Conservation (phyloP, 2,888 invertebrate species). For the Lasioglossum pauxillum region DNA sequence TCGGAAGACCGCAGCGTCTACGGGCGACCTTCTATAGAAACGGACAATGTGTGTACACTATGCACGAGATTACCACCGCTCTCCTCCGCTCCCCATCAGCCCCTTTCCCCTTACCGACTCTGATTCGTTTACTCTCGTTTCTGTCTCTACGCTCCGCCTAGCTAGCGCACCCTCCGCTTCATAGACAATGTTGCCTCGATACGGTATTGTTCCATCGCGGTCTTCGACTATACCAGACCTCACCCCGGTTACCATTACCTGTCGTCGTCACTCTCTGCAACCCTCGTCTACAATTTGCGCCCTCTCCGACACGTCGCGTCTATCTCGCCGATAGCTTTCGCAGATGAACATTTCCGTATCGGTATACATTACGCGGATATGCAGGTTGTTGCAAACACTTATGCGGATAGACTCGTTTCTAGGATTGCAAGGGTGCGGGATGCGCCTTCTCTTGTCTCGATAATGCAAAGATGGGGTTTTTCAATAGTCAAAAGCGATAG, state of each 20-base stretch:
- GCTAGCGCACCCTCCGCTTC: conserved; percentile 21
- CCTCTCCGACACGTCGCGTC: conserved; percentile 12
- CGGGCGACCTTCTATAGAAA: conserved; percentile 65
- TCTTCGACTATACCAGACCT: conserved; percentile 70
- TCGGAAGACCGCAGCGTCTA: conserved; percentile 77
- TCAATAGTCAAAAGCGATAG: too few species aligned
- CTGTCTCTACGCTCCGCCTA: conserved; percentile 24
- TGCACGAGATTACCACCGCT: conserved; percentile 58
- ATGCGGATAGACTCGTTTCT: too few species aligned
- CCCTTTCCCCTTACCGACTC: not conserved
- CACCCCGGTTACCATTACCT: conserved; percentile 59
- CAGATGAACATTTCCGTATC: conserved; percentile 22
- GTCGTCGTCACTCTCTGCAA: conserved; percentile 27
- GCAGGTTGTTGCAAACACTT: not conserved
- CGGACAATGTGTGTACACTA: conserved; percentile 72
- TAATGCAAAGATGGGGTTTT: too few species aligned
- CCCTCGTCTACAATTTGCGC: conserved; percentile 27
- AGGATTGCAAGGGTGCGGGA: too few species aligned
- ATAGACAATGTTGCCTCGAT: conserved; percentile 82
- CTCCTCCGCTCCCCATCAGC: conserved; percentile 23
- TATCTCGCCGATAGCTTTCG: conserved; percentile 12
- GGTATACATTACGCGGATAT: not conserved
- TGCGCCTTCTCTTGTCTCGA: too few species aligned
- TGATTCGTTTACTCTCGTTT: conserved; percentile 44
- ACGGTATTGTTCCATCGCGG: conserved; percentile 82